These are phyloP conservation scores for Drosophila teissieri DNA, from an alignment of 1,140 invertebrate species.

Conservation along the genomic window DNA sequence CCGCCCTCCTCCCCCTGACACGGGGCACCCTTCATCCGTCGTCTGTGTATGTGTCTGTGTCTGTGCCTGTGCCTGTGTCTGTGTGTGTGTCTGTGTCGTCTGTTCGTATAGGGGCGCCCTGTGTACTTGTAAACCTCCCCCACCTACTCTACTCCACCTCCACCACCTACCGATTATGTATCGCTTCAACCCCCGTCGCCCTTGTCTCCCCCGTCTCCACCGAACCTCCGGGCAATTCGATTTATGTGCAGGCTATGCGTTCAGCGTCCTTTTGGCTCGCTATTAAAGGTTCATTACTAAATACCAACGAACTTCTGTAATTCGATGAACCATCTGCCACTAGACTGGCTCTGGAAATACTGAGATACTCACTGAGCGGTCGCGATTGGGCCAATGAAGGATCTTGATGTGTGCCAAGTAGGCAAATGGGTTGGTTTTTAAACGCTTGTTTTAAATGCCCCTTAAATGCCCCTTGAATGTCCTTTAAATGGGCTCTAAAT, in stretches of 20 bases:
- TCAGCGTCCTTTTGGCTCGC: constrained; percentile 36
- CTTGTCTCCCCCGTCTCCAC: no score
- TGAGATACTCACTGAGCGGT: no score
- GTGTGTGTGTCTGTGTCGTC: neutral
- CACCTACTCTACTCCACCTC: neutral
- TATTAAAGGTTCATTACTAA: constrained; percentile 70
- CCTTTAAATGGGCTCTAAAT: no score
- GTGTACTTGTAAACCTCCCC: constrained; percentile 19
- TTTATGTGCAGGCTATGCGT: constrained; percentile 35
- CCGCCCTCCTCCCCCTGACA: neutral
- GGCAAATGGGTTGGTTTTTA: no score
- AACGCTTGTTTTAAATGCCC: no score
- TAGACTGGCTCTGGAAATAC: neutral
- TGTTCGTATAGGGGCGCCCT: constrained; percentile 38
- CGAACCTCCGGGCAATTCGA: constrained; percentile 12
- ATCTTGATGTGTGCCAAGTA: neutral
- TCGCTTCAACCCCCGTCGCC: constrained; percentile 17
- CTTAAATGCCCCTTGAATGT: no score
- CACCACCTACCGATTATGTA: constrained; percentile 1
- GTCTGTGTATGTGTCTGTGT: neutral
- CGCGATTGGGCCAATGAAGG: neutral
- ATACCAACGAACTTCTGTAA: constrained; percentile 15
- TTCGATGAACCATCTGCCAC: constrained; percentile 6
- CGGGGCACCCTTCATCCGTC: no score
- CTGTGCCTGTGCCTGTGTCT: neutral